Percentiles rank a stretch among this genome's conserved stretches.
These are phyloP conservation scores for Matsumurasca onukii DNA, from an alignment of 1,140 invertebrate genomes.

Conservation along the genomic window DNA sequence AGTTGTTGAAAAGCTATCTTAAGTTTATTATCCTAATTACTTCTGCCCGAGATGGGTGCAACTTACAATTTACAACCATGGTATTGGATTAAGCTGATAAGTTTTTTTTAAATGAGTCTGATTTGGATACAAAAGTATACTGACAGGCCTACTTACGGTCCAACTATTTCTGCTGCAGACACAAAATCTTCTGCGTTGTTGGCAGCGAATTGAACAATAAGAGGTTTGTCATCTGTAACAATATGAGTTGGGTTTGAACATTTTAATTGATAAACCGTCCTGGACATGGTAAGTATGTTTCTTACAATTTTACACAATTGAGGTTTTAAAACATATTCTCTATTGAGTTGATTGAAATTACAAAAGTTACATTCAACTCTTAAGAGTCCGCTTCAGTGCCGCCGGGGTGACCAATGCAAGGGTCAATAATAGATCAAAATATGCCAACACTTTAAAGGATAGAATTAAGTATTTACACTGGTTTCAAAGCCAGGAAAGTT, in stretches of 20 bases:
- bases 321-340: neutral
- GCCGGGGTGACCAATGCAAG: no score
- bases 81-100: no score
- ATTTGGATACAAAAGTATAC: no score
- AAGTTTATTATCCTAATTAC: no score
- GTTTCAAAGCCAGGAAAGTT: neutral
- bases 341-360: neutral
- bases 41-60: no score
- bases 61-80: no score
- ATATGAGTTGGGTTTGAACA: neutral
- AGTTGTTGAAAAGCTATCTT: no score
- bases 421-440: neutral
- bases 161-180: slow-evolving; percentile 78
- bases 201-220: slow-evolving; percentile 95
- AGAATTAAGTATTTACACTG: neutral
- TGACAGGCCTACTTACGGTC: slow-evolving; percentile 71
- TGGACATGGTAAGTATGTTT: neutral
- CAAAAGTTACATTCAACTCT: neutral
- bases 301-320: neutral
- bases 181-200: slow-evolving; percentile 82
- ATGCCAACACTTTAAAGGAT: neutral
- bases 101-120: no score
- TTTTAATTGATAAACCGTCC: neutral
- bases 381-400: no score
- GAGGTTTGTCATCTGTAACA: slow-evolving; percentile 69